Evolutionary conservation across 1,140 invertebrate species (phyloP).

Genomic region (Penaeus chinensis): DNA sequence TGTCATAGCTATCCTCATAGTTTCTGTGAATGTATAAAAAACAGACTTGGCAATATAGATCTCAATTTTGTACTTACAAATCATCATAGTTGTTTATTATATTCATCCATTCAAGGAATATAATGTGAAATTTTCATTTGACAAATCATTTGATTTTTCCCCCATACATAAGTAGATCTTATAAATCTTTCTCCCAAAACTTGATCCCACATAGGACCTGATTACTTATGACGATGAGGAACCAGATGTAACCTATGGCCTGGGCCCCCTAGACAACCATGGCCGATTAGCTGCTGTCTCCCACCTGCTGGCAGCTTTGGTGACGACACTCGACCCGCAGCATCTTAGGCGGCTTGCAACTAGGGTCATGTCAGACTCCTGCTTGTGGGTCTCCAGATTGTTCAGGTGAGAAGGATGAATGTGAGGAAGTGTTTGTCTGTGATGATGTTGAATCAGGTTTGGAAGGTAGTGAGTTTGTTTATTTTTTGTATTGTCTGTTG

Average conservation of each 20-base stretch:
- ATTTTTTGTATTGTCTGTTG: background rate
- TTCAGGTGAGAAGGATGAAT: conserved; percentile 75
- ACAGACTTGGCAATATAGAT: background rate
- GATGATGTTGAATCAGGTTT: background rate
- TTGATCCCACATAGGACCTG: conserved; percentile 68
- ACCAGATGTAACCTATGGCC: conserved; percentile 65
- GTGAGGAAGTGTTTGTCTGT: background rate
- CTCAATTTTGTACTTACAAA: background rate
- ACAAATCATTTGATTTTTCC: background rate
- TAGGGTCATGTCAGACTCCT: conserved; percentile 80
- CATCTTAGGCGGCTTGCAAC: conserved; percentile 79
- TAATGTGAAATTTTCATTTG: background rate
- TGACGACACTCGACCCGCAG: conserved; percentile 77
- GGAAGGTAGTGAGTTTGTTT: background rate
- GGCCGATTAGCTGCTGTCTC: conserved; percentile 78
- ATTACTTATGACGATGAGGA: conserved; percentile 70
- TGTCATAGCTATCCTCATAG: background rate
- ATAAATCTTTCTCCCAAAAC: background rate
- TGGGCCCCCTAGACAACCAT: conserved; percentile 73
- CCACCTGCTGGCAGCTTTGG: conserved; percentile 81
- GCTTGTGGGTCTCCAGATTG: conserved; percentile 82
- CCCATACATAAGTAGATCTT: background rate
- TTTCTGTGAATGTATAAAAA: background rate
- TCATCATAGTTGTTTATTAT: background rate
- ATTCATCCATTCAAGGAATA: background rate